Conservation (phyloP, 2,797 vertebrate genomes). For the Silurus aristotelis region DNA sequence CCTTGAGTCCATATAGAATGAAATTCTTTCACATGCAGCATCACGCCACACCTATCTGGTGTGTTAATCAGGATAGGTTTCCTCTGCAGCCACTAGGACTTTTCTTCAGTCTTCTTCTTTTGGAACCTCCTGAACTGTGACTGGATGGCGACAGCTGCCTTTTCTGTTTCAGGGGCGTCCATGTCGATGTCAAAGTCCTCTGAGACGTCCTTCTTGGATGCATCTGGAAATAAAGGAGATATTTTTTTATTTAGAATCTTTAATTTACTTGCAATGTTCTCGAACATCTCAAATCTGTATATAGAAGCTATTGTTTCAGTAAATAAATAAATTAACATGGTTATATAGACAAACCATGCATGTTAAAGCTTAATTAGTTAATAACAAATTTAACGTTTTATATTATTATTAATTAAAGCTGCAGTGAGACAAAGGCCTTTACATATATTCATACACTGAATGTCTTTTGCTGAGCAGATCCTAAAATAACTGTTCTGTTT, state of each 20-base stretch:
- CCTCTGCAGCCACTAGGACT: conserved; percentile 80
- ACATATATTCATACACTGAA: background rate
- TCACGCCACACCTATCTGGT: conserved; percentile 62
- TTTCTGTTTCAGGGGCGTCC: conserved; percentile 89
- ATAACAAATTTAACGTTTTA: background rate
- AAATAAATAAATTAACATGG: background rate
- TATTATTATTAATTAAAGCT: background rate
- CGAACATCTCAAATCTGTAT: background rate
- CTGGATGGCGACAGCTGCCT: conserved; percentile 92
- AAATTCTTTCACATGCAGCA: conserved; percentile 78
- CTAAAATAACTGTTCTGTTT: background rate
- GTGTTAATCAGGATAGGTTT: conserved; percentile 60
- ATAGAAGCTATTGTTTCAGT: too few species aligned
- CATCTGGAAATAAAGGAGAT: conserved; percentile 62
- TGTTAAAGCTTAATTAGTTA: background rate
- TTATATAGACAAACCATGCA: background rate
- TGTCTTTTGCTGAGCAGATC: background rate
- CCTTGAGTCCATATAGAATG: conserved; percentile 71
- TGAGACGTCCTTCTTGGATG: conserved; percentile 82
- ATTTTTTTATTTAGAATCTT: background rate
- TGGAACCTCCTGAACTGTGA: conserved; percentile 98
- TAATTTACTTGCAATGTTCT: background rate
- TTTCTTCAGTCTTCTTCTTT: conserved; percentile 91
- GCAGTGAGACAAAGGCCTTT: background rate
- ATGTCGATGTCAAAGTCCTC: conserved; percentile 95